Conservation (phyloP, 2,797 vertebrate species). For the Arremon aurantiirostris region DNA sequence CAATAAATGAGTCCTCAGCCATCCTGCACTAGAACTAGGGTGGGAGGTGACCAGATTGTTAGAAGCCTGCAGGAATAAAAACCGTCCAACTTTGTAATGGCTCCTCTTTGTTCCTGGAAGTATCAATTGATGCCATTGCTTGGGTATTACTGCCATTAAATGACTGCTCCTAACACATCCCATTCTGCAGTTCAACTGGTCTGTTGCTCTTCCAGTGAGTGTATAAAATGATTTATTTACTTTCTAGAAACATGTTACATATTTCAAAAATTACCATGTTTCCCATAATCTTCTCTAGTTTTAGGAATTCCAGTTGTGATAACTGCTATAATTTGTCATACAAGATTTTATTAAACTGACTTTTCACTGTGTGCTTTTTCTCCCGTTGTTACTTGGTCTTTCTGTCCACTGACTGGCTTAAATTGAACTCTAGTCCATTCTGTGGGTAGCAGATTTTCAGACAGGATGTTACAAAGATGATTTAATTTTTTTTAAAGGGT, state of each 20-base stretch:
- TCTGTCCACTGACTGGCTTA: background rate
- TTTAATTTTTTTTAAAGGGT: background rate
- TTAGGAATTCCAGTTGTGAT: conserved; percentile 3
- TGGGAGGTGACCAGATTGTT: background rate
- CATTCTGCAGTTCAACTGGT: background rate
- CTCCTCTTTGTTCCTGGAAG: background rate
- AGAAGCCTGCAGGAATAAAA: background rate
- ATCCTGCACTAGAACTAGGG: background rate
- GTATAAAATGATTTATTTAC: conserved; percentile 20
- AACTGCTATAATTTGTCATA: conserved; percentile 39
- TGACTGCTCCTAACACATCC: background rate
- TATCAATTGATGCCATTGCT: background rate
- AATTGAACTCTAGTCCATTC: background rate
- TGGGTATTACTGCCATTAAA: background rate
- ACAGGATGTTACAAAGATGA: background rate
- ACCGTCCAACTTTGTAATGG: rapidly evolving
- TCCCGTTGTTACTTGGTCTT: background rate
- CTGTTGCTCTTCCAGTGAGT: background rate
- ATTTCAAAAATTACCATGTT: background rate
- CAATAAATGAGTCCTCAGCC: background rate
- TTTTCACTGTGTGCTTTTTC: conserved; percentile 32
- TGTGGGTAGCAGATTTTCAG: background rate
- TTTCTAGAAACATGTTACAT: background rate
- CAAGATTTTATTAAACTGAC: conserved; percentile 59
- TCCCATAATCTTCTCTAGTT: background rate